Evolutionary conservation across 53 echinoderm and acorn worm genomes (phyloP).

Genomic region (Pentamera pediparva): DNA sequence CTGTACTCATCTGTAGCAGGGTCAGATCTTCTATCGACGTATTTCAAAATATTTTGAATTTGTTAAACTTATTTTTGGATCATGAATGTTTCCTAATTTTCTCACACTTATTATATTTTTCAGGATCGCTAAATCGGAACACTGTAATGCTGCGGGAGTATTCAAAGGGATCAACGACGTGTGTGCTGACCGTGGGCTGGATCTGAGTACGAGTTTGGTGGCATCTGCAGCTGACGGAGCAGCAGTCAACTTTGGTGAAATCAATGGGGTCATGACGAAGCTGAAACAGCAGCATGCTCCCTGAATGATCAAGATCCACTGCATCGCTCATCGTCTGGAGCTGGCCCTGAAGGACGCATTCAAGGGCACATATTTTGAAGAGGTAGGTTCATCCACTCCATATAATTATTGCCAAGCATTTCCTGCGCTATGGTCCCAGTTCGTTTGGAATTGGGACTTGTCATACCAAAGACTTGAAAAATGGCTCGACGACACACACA

Average conservation of each 20-base stretch:
- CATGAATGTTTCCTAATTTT: background rate
- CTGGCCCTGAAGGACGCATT: conserved; percentile 32
- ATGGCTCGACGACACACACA: too few relatives aligned
- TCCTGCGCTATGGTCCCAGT: too few relatives aligned
- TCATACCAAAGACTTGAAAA: too few relatives aligned
- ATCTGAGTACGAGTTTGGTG: conserved; percentile 35
- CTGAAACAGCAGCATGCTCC: conserved; percentile 19
- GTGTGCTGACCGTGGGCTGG: conserved; percentile 29
- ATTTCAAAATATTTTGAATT: too few relatives aligned
- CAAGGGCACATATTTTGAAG: conserved; percentile 30
- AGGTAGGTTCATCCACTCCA: conserved; percentile 9
- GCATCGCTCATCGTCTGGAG: conserved; percentile 39
- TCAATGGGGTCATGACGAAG: conserved; percentile 34
- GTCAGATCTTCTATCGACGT: too few relatives aligned
- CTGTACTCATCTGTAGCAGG: too few relatives aligned
- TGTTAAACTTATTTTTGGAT: too few relatives aligned
- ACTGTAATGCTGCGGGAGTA: conserved; percentile 28
- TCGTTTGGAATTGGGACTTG: too few relatives aligned
- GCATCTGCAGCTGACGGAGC: conserved; percentile 52
- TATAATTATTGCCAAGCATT: background rate
- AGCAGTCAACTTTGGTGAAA: conserved; percentile 35
- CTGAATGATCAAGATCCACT: conserved; percentile 49
- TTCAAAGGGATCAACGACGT: conserved; percentile 14
- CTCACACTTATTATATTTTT: conserved; percentile 4
- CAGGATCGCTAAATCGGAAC: conserved; percentile 49